Evolutionary conservation across 2,113 vertebrate genomes (phyloP).

Genomic region (Sardina pilchardus): DNA sequence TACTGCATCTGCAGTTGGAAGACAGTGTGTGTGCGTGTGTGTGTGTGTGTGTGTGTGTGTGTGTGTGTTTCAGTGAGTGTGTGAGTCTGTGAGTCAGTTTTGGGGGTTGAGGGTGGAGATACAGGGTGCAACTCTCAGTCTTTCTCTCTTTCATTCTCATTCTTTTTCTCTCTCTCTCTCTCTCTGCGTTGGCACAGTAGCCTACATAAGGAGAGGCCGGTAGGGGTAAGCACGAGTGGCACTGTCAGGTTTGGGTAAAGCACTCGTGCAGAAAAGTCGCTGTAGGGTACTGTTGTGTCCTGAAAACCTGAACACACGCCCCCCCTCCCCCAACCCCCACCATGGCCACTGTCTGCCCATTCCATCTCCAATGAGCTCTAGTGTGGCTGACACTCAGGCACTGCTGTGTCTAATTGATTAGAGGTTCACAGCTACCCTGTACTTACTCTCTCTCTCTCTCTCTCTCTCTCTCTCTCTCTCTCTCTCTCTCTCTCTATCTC

Average conservation of each 20-base stretch:
- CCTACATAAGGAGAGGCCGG: neutral
- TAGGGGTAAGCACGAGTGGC: neutral
- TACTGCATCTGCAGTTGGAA: too few relatives aligned
- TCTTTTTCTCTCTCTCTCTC: constrained; percentile 30
- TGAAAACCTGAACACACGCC: neutral
- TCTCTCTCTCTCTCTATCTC: too few relatives aligned
- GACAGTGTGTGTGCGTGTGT: neutral
- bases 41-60: neutral
- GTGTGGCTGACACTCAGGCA: neutral
- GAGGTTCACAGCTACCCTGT: neutral
- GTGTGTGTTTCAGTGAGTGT: neutral
- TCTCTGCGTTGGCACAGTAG: neutral
- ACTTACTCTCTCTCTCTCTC: neutral
- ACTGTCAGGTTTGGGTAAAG: neutral
- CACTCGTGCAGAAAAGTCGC: neutral
- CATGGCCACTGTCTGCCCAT: neutral
- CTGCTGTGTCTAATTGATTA: constrained; percentile 10
- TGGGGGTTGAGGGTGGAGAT: constrained; percentile 3
- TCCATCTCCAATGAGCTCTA: neutral
- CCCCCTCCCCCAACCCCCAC: neutral
- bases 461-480: too few relatives aligned
- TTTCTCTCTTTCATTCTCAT: constrained; percentile 25
- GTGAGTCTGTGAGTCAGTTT: neutral
- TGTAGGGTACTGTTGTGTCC: neutral
- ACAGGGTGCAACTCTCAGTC: constrained; percentile 46